Evolutionary conservation across 2,113 vertebrate genomes (phyloP).

Genomic region (Thinocorus orbignyianus): DNA sequence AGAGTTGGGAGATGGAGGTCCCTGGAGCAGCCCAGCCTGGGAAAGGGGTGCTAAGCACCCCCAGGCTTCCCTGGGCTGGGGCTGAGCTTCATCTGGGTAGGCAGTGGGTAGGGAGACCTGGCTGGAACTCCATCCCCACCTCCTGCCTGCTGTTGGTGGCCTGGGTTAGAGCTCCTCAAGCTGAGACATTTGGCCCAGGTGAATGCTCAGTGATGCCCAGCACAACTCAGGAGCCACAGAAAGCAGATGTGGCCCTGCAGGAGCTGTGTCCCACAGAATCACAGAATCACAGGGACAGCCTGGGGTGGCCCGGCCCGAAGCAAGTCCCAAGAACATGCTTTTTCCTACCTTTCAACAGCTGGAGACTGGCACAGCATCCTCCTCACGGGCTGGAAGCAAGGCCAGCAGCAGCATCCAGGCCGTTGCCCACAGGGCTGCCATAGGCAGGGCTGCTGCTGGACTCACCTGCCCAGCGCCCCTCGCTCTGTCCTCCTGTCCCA

Average conservation of each 20-base stretch:
- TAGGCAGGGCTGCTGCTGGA: not conserved
- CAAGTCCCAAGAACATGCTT: not conserved
- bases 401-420: not conserved
- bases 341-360: not conserved
- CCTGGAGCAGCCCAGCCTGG: not conserved
- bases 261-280: not conserved
- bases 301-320: not conserved
- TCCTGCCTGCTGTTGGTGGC: not conserved
- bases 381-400: not conserved
- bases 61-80: not conserved
- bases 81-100: accelerated
- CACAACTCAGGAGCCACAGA: not conserved
- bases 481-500: not conserved
- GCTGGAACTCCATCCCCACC: not conserved
- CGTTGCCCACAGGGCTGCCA: not conserved
- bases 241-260: not conserved
- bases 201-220: not conserved
- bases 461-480: not conserved
- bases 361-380: not conserved
- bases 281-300: not conserved
- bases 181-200: not conserved
- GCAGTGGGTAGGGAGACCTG: not conserved
- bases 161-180: not conserved
- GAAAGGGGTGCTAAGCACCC: not conserved
- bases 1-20: not conserved